Evolutionary conservation across 2,888 invertebrate species (phyloP).

Genomic region (Temnothorax ravouxi): DNA sequence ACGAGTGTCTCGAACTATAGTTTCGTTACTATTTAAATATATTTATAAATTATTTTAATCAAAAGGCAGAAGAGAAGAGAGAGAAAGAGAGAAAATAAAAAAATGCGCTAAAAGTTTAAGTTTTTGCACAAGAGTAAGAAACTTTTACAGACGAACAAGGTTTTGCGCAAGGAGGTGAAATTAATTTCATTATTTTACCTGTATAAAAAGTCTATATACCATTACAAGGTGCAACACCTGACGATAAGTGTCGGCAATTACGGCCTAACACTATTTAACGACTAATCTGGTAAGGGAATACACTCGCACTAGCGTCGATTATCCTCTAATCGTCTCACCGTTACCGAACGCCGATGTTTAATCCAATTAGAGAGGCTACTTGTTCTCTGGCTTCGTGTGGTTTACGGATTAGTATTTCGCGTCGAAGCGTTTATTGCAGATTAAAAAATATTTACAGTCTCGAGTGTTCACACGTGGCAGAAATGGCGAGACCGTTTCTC

Average conservation of each 20-base stretch:
- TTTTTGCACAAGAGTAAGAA: neutral
- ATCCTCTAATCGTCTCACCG: constrained; percentile 36
- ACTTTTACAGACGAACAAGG: neutral
- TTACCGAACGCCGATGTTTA: constrained; percentile 22
- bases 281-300: constrained; percentile 43
- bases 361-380: constrained; percentile 43
- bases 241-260: constrained; percentile 35
- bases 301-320: constrained; percentile 30
- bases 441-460: constrained; percentile 15
- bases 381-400: neutral
- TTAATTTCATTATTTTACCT: neutral
- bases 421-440: neutral
- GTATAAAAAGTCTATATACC: neutral
- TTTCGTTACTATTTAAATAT: neutral
- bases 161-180: neutral
- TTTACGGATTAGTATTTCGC: neutral
- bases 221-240: constrained; percentile 5
- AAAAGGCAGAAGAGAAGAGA: neutral
- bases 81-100: neutral
- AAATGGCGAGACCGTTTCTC: neutral
- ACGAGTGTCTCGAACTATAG: neutral
- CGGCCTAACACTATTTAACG: constrained; percentile 39
- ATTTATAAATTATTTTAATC: neutral
- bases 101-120: neutral
- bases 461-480: neutral